Percentiles rank a stretch among this genome's conserved stretches.
These are phyloP conservation scores for Acomys russatus DNA, from an alignment of 2,797 vertebrate genomes.

Conservation along the genomic window DNA sequence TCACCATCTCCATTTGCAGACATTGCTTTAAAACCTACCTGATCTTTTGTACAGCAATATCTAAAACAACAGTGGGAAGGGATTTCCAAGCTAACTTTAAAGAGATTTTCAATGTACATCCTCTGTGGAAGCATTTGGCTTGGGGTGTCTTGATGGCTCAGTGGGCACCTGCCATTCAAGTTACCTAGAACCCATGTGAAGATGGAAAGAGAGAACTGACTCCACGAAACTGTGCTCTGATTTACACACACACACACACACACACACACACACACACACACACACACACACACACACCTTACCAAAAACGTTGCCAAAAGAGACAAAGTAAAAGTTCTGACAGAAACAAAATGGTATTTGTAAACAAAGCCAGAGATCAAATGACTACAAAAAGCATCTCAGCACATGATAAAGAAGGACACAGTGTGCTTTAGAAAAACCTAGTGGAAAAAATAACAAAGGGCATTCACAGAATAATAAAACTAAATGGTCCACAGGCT, in stretches of 20 bases:
- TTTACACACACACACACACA: not conserved
- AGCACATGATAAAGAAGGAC: not conserved
- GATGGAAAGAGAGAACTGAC: not conserved
- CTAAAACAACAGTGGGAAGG: constrained; percentile 29
- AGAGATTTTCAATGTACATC: not conserved
- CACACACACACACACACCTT: not conserved
- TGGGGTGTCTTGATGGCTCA: not conserved
- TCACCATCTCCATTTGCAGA: not conserved
- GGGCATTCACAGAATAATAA: constrained; percentile 14
- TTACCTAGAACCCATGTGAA: not conserved
- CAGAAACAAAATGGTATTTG: not conserved
- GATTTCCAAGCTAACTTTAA: not conserved
- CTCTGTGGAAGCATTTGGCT: not conserved
- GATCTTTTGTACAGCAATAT: not conserved
- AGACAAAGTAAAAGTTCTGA: constrained; percentile 2
- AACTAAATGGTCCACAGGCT: not conserved
- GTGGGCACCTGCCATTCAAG: not conserved
- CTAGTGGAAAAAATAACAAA: not conserved
- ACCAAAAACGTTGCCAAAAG: constrained; percentile 15
- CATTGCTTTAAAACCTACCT: constrained; percentile 30
- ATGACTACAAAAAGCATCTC: constrained; percentile 1
- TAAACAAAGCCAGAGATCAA: constrained; percentile 39
- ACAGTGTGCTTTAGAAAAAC: constrained; percentile 33
- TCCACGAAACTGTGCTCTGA: not conserved
- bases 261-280: not conserved